Base-by-base conservation (phyloP, 2,797 vertebrate genomes). In the Neopelma chrysocephalum region DNA sequence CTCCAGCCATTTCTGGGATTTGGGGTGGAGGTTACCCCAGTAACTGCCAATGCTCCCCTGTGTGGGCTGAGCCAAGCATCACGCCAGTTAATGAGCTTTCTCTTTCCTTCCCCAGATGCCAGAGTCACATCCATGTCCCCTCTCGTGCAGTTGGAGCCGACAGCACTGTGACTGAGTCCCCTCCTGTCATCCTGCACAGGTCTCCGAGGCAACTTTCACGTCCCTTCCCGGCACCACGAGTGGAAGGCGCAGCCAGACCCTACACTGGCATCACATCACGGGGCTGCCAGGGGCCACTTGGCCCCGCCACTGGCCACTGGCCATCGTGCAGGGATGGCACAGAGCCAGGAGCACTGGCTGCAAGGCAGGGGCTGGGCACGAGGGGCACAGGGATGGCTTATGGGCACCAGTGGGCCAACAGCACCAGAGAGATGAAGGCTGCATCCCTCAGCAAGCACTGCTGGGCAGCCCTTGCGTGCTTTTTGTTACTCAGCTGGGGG, bases 31-130 rank as follows among this genome's bases (percentile, higher is more conserved):
- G 16, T 61, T 57, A n/a, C 22, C 66, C 38, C 36, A 43, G 2
- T 12, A 83, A 40, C 47, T 75, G 34, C 51, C 38, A 43, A 3
- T 36, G 48, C 18, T 69, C n/a, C 51, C 50, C 10, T 18, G 77
- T 11, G 3, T 0, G 14, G 23, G 32, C 80, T 69, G 45, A 75
- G 25, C 61, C 4, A 6, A 64, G 58, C 17, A 43, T 15, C 25
- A 5, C 4, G 3, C 6, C 5, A 34, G 8, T 40, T 94, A 81
- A 94, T n/a, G 51, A 79, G 12, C 40, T 80, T 51, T 94, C 48
- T 80, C 58, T 62, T 96, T 95, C 16, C 68, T n/a, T 93, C 78
- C 54, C n/a, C 92, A 97, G 97, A 65, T 93, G 64, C 78, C 76
- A 56, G 61, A 12, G 18, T 70, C 64, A 51, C 80, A 34, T 75